These are phyloP conservation scores for silkworm (Bombyx mori) DNA, from an alignment of 1,140 invertebrate species.

Conservation along the genomic window ASM3026992v2 NC_085127.1:11583001-11583500, in stretches of 20 bases:
- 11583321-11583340: constrained; percentile 15
- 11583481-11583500: not conserved
- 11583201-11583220: too few species aligned
- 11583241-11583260: not conserved
- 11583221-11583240: too few species aligned
- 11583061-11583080: too few species aligned
- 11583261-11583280: constrained; percentile 1
- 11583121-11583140: too few species aligned
- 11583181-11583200: too few species aligned
- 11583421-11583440: constrained; percentile 53
- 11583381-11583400: constrained; percentile 51
- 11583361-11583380: constrained; percentile 54
- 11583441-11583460: constrained; percentile 27
- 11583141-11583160: too few species aligned
- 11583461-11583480: constrained; percentile 2
- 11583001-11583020: too few species aligned
- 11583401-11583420: constrained; percentile 61
- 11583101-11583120: too few species aligned
- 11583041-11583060: too few species aligned
- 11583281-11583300: constrained; percentile 2
- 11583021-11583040: too few species aligned
- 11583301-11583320: constrained; percentile 8
- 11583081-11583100: too few species aligned
- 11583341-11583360: constrained; percentile 42
- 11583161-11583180: too few species aligned